Evolutionary conservation across 2,113 vertebrate species (phyloP).

Genomic region (Channa maculata): DNA sequence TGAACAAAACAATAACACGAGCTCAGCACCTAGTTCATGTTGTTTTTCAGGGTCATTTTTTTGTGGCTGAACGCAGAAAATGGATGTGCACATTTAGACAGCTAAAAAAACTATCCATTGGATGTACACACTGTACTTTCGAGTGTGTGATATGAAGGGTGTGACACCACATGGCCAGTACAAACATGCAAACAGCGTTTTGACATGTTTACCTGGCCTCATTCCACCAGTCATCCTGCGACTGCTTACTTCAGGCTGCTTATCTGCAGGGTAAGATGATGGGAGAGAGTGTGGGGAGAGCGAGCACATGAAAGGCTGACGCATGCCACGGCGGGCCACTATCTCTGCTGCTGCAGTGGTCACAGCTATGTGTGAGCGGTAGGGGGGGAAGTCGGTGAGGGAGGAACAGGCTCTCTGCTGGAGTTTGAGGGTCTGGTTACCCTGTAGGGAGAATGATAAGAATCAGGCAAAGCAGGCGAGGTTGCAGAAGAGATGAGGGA

Average conservation of each 20-base stretch:
- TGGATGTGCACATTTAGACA: no score
- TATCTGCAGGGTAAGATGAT: constrained; percentile 30
- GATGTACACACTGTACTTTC: no score
- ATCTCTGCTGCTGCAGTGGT: constrained; percentile 50
- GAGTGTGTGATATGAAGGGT: no score
- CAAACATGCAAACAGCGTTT: constrained; percentile 2
- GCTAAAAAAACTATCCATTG: no score
- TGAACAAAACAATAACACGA: no score
- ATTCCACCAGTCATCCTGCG: constrained; percentile 4
- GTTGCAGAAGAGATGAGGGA: neutral
- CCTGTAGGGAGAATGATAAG: constrained; percentile 52
- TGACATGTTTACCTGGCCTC: neutral
- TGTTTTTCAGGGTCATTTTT: no score
- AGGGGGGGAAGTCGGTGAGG: constrained; percentile 28
- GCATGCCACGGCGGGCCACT: constrained; percentile 29
- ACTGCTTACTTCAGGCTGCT: constrained; percentile 23
- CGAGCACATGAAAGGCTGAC: constrained; percentile 29
- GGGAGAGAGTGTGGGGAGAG: neutral
- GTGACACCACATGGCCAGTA: no score
- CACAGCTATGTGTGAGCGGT: constrained; percentile 21
- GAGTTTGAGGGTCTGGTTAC: constrained; percentile 54
- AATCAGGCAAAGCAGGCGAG: constrained; percentile 38
- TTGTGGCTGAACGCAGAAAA: no score
- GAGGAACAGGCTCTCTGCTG: constrained; percentile 33
- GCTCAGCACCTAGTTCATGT: no score